These are phyloP conservation scores for Drosophila arawakana DNA, from an alignment of 1,140 invertebrate genomes.

Conservation along the genomic window DNA sequence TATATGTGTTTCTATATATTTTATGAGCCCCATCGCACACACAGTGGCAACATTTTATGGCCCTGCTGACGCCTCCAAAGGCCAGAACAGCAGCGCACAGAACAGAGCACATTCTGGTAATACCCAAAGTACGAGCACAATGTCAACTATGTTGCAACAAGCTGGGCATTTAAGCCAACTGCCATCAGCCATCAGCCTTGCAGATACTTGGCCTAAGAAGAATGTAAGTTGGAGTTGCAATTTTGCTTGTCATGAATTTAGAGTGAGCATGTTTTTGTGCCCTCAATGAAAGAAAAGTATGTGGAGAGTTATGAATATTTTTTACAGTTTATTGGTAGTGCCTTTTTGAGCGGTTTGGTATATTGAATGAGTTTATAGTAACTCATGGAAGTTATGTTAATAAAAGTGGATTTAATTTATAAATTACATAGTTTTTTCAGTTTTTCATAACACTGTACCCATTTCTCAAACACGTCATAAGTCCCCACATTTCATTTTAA, in stretches of 20 bases:
- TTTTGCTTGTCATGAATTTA: not conserved
- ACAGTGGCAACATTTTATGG: slow-evolving; percentile 46
- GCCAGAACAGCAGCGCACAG: slow-evolving; percentile 24
- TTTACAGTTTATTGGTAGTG: no score
- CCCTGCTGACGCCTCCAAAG: slow-evolving; percentile 53
- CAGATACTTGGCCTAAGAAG: not conserved
- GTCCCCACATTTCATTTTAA: not conserved
- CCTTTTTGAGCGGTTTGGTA: no score
- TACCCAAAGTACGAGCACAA: not conserved
- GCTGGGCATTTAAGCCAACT: slow-evolving; percentile 17
- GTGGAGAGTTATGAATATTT: no score
- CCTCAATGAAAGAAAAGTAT: not conserved
- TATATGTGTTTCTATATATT: slow-evolving; percentile 13
- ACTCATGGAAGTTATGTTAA: no score
- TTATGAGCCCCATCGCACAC: slow-evolving; percentile 4
- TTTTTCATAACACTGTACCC: no score
- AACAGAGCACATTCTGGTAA: slow-evolving; percentile 41
- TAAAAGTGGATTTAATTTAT: no score
- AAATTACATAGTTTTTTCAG: no score
- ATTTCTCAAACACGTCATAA: not conserved
- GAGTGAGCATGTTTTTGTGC: not conserved
- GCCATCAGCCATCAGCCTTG: slow-evolving; percentile 10
- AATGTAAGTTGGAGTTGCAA: slow-evolving; percentile 5
- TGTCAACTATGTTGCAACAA: slow-evolving; percentile 29
- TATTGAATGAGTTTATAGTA: no score